Evolutionary conservation across 53 echinoderm and acorn worm genomes (phyloP).

Genomic region (Arbacia lixula): DNA sequence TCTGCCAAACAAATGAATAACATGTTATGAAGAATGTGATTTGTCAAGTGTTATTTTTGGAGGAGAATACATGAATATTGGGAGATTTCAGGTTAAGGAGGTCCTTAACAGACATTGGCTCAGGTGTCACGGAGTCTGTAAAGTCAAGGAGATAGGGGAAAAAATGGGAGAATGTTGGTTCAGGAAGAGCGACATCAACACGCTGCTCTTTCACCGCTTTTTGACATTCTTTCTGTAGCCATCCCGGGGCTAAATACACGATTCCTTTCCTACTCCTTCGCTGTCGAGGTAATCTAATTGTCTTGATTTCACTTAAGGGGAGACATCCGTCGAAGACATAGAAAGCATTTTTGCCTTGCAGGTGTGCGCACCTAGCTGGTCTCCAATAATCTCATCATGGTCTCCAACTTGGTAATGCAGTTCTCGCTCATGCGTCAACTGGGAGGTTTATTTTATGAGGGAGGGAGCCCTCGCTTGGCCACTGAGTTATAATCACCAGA

Average conservation of each 20-base stretch:
- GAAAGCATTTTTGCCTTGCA: not conserved
- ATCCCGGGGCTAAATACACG: not conserved
- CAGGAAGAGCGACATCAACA: constrained; percentile 1
- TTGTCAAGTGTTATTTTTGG: too few species aligned
- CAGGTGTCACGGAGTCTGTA: constrained; percentile 11
- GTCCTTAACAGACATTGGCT: constrained; percentile 4
- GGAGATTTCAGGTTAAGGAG: too few species aligned
- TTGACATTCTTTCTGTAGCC: not conserved
- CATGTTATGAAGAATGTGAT: too few species aligned
- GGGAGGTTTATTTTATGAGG: too few species aligned
- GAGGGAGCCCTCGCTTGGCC: too few species aligned
- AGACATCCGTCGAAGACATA: not conserved
- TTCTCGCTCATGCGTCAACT: not conserved
- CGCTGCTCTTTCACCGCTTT: constrained; percentile 26
- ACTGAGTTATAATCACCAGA: too few species aligned
- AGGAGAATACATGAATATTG: too few species aligned
- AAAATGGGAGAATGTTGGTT: constrained; percentile 4
- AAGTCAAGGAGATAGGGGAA: not conserved
- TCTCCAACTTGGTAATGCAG: not conserved
- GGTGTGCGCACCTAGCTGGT: constrained; percentile 6
- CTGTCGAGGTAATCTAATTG: constrained; percentile 24
- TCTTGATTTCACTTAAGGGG: constrained; percentile 27
- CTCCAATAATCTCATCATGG: not conserved
- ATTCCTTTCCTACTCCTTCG: constrained; percentile 12
- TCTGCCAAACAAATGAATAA: too few species aligned